These are phyloP conservation scores for Drosophila emarginata DNA, from an alignment of 2,888 invertebrate species.

Conservation along the genomic window DNA sequence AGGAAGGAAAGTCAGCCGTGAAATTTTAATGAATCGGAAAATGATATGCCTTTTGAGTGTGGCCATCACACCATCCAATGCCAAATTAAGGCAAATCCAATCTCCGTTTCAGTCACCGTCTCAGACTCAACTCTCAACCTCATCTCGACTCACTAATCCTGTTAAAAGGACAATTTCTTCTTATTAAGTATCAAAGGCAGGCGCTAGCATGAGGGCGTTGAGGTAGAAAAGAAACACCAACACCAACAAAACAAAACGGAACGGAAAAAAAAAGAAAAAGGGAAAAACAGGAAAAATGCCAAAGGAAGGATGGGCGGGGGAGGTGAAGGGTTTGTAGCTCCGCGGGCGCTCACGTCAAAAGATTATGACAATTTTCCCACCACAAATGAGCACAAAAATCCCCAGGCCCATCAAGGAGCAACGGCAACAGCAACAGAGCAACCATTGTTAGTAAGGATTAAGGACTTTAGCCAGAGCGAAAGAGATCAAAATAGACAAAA, in stretches of 20 bases:
- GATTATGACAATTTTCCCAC: slow-evolving; percentile 81
- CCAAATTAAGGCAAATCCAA: slow-evolving; percentile 64
- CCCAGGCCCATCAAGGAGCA: slow-evolving; percentile 56
- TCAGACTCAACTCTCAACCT: slow-evolving; percentile 51
- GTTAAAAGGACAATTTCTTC: slow-evolving; percentile 63
- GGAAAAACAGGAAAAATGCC: slow-evolving; percentile 30
- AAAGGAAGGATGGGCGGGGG: slow-evolving; percentile 25
- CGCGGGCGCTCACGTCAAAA: slow-evolving; percentile 73
- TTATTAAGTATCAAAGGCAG: slow-evolving; percentile 76
- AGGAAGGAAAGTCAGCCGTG: slow-evolving; percentile 64
- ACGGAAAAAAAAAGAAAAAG: slow-evolving; percentile 1
- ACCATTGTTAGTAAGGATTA: slow-evolving; percentile 75
- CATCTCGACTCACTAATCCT: slow-evolving; percentile 37
- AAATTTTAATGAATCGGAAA: slow-evolving; percentile 77
- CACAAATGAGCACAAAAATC: slow-evolving; percentile 75
- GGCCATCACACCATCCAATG: slow-evolving; percentile 27
- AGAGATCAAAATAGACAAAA: slow-evolving; percentile 4
- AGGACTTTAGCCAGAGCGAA: slow-evolving; percentile 47
- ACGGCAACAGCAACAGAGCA: slow-evolving; percentile 22
- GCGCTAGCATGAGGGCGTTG: slow-evolving; percentile 44
- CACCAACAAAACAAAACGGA: slow-evolving; percentile 1
- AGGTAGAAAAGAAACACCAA: slow-evolving; percentile 29
- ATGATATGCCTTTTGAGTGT: slow-evolving; percentile 73
- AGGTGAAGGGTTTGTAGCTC: not conserved
- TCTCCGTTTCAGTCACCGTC: slow-evolving; percentile 21